Evolutionary conservation across 2,113 vertebrate species (phyloP).

Genomic region (Gymnocephalus cernua): DNA sequence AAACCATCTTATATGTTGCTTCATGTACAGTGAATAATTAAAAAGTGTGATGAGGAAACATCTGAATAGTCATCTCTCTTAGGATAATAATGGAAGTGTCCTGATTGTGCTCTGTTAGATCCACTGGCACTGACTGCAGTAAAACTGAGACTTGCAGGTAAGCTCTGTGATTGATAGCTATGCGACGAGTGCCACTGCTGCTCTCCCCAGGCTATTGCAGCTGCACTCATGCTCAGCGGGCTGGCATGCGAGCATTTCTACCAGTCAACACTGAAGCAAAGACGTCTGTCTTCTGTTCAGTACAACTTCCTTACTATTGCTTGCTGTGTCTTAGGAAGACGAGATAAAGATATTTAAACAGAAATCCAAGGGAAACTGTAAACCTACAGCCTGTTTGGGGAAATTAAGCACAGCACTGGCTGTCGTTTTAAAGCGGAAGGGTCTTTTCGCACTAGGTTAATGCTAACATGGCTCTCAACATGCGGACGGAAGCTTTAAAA

Average conservation of each 20-base stretch:
- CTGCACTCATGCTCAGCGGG: slow-evolving; percentile 58
- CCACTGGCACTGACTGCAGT: slow-evolving; percentile 14
- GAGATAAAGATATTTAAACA: neutral
- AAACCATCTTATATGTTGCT: neutral
- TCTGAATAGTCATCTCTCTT: slow-evolving; percentile 44
- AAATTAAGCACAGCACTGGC: neutral
- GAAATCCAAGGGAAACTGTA: neutral
- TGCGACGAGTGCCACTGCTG: slow-evolving; percentile 48
- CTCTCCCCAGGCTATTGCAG: slow-evolving; percentile 64
- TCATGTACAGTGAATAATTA: neutral
- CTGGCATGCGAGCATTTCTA: slow-evolving; percentile 45
- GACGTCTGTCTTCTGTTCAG: slow-evolving; percentile 16
- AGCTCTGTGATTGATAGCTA: slow-evolving; percentile 68
- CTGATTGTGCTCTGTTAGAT: slow-evolving; percentile 49
- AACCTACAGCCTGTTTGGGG: neutral
- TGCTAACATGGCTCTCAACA: slow-evolving; percentile 24
- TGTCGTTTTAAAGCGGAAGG: neutral
- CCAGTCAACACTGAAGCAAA: slow-evolving; percentile 29
- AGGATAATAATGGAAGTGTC: slow-evolving; percentile 35
- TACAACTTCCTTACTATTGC: neutral
- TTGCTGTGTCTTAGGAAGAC: neutral
- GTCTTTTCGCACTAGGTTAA: neutral
- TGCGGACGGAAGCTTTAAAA: slow-evolving; percentile 35
- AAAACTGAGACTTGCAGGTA: slow-evolving; percentile 47
- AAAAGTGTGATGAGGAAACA: slow-evolving; percentile 10